phyloP scores from a whole-genome alignment of 1,140 invertebrate species.

The Ceratina australensis region DNA sequence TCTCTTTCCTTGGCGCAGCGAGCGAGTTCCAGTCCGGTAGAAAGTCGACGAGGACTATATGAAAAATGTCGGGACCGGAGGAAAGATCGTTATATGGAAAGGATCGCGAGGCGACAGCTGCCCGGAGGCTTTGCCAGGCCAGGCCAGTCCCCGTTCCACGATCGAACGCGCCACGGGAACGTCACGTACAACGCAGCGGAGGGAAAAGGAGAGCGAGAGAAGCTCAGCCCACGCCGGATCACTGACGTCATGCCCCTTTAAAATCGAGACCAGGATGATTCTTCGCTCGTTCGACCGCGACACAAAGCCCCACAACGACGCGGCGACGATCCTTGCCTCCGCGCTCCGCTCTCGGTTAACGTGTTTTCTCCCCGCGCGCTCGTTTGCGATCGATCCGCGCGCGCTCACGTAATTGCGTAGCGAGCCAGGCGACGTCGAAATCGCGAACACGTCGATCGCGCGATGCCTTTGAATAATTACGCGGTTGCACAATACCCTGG shows the following conservation, averaged over 20 bases:
- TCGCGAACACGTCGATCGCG: conserved; percentile 22
- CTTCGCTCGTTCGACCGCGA: not conserved
- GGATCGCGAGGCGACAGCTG: conserved; percentile 51
- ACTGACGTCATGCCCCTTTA: conserved; percentile 48
- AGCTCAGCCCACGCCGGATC: conserved; percentile 40
- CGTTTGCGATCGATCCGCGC: not conserved
- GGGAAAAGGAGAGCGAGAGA: not conserved
- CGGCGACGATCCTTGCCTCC: no score
- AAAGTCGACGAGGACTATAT: conserved; percentile 41
- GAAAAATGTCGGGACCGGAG: conserved; percentile 42
- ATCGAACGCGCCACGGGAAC: conserved; percentile 33
- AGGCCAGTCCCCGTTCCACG: conserved; percentile 33
- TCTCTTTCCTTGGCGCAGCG: conserved; percentile 1
- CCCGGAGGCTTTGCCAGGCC: conserved; percentile 44
- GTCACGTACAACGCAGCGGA: no score
- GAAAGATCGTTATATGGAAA: conserved; percentile 52
- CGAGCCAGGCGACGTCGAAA: not conserved
- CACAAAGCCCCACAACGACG: not conserved
- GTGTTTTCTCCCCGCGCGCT: not conserved
- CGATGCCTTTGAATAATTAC: conserved; percentile 45
- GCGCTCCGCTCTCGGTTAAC: not conserved
- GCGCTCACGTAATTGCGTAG: not conserved
- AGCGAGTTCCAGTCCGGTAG: conserved; percentile 18
- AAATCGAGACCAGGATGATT: conserved; percentile 42
- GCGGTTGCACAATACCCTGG: conserved; percentile 27